Evolutionary conservation across 2,797 vertebrate species (phyloP), one percentile per base, ranked within the genome.

Genomic region (Sebastes nivosus): DNA sequence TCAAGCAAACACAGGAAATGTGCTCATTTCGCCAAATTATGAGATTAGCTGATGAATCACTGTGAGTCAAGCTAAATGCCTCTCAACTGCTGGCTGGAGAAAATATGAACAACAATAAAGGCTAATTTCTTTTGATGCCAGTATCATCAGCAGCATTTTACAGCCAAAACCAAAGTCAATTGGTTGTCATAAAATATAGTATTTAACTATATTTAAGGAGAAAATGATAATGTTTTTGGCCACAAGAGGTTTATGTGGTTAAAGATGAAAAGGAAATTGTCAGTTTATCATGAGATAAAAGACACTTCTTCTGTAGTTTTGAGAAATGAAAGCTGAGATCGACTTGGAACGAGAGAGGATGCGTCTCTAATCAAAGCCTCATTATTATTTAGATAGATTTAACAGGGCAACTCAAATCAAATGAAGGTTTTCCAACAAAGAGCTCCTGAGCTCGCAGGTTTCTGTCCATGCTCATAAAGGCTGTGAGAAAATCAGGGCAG

Each of bases 401-500:
- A 76, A 55, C 24, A 63, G 55, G 63, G 10, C 22, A 60, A 54
- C 67, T 71, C 38, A 38, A 79, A 69, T 64, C 16, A 4, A 46
- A 52, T 25, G 32, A 20, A 75, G 67, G 20, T 72, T 72, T 67
- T 71, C 30, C 30, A 32, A 52, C 34, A 32, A 55, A 38, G 29
- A 69, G 63, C 69, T 61, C 54, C 69, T 22, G 52, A 77, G 73
- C 76, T 83, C 20, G 59, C 74, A 83, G 82, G 79, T 79, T 79
- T 79, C 72, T 29, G 77, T 84, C 80, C 84, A 57, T 52, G 81
- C 74, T 87, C 63, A 59, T 50, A 1, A 54, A 65, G 75, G 81
- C 81, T 36, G 75, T 12, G 54, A 77, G 83, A 81, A 46, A 89
- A 87, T 91, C 88, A 89, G 87, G 88, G 75, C 78, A 75, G 83